Evolutionary conservation across 2,113 vertebrate genomes (phyloP), one percentile per base, ranked within the genome.

Genomic region (Oriolus oriolus): DNA sequence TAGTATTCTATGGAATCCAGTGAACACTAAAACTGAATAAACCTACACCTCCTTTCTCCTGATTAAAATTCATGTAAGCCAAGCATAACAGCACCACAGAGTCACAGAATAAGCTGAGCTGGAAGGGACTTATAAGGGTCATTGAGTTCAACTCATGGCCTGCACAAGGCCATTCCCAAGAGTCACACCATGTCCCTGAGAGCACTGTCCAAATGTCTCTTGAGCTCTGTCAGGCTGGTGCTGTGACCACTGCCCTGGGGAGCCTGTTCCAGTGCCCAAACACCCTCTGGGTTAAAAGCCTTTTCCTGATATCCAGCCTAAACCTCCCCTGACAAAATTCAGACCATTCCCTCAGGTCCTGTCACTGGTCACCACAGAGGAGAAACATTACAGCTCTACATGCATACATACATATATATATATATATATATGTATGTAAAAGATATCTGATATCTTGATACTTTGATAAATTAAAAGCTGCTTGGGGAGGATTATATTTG

Each of bases 361-460:
- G 1, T 8, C 5, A 19, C 41, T 64, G 28, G 5, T 33, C 23
- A 56, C 14, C 15, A n/a, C 11, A 54, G 7, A 44, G 13, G 54
- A 28, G 18, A 30, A 75, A 68, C 20, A 76, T 39, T 35, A 16
- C 27, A 69, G 57, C 10, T 89, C 41, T 95, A 28, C 17, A 45
- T 11, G 7, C 30, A 16, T 22, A 14, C 16, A 26, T n/a, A 7
- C 30, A n/a, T 33, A 20, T 4, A 6, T 14, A 4, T 6, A 3
- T 35, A 0, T 24, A 5, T 22, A 2, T n/a, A 1, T 39, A n/a
- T n/a, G n/a, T n/a, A n/a, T n/a, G n/a, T n/a, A n/a, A 11, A 18
- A 5, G 23, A 3, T 11, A 5, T n/a, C 30, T 73, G 57, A 41
- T 39, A 84, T 16, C 24, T 33, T 45, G 13, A 70, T 59, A 83